Base-by-base conservation (phyloP, 2,888 invertebrate genomes). In the Amiota mariae region DNA sequence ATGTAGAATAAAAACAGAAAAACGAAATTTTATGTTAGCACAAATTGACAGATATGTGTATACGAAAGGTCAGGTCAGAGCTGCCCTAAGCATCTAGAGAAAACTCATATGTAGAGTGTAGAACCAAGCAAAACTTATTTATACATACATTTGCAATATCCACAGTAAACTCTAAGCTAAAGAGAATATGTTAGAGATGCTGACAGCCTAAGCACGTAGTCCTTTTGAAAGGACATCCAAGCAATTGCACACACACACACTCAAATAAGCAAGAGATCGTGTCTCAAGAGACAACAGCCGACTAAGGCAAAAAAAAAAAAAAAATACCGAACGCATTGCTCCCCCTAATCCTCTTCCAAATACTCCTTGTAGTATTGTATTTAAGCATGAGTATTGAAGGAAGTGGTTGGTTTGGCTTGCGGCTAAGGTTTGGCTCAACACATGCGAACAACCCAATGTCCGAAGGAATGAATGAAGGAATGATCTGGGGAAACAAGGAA, bases 51-150 rank as follows among this genome's bases (percentile, higher is more conserved):
- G 84, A 84, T 83, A 83, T 61, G 10, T 9, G 57, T 59, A 59
- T 85, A 83, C 81, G 81, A 82, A 82, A 85, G 82, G 85, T 85
- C 82, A 81, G 82, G 85, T 82, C 83, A 73, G 24, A 20, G 51
- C 51, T 78, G 77, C 71, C 77, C 74, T n/a, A 79, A 74, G 15
- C 15, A 20, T 20, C 15, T 79, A 64, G 59, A 15, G 46, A 57
- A 66, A 48, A 18, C 18, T n/a, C n/a, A n/a, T 54, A 54, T 54
- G n/a, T n/a, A 12, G 6, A 51, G 12, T n/a, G 54, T n/a, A 10
- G 54, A n/a, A n/a, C 54, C 54, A 51, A n/a, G 4, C 59, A 59
- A 9, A 36, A 20, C 20, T 15, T 36, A 36, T 63, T 63, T 63
- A 8, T 12, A 8, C 11, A 63, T 13, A 24, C 36, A 63, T 36